Evolutionary conservation across 2,888 invertebrate genomes (phyloP).

Genomic region (Eristalinus sepulchralis): DNA sequence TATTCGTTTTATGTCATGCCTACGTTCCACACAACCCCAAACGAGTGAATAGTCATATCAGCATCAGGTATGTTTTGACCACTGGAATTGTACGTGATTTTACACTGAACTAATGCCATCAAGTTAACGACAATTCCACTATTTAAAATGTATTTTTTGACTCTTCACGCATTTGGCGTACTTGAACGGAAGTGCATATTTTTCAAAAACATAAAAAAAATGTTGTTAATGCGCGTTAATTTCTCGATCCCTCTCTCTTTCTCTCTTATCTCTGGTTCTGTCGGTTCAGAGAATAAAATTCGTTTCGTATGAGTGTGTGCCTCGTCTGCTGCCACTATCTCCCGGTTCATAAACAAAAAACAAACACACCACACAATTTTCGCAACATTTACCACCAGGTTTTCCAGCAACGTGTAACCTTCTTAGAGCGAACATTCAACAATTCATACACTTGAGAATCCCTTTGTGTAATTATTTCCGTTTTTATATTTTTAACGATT

Average conservation of each 20-base stretch:
- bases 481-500: conserved; percentile 20
- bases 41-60: conserved; percentile 71
- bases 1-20: not conserved
- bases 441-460: not conserved
- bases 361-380: not conserved
- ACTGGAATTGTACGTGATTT: conserved; percentile 74
- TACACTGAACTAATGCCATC: conserved; percentile 24
- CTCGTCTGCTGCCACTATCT: not conserved
- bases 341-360: not conserved
- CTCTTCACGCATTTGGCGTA: not conserved
- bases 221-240: conserved; percentile 62
- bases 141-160: conserved; percentile 71
- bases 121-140: conserved; percentile 74
- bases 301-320: conserved; percentile 35
- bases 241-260: not conserved
- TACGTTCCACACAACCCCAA: not conserved
- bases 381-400: not conserved
- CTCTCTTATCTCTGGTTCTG: not conserved
- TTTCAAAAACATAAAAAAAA: conserved; percentile 29
- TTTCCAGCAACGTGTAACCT: not conserved
- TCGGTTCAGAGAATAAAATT: not conserved
- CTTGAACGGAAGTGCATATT: conserved; percentile 1
- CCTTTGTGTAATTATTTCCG: conserved; percentile 21
- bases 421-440: conserved; percentile 5
- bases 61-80: conserved; percentile 76